Percentiles rank a stretch among this genome's conserved stretches.
These are phyloP conservation scores for Drosophila pallidifrons DNA, from an alignment of 1,140 invertebrate genomes.

Conservation along the genomic window DNA sequence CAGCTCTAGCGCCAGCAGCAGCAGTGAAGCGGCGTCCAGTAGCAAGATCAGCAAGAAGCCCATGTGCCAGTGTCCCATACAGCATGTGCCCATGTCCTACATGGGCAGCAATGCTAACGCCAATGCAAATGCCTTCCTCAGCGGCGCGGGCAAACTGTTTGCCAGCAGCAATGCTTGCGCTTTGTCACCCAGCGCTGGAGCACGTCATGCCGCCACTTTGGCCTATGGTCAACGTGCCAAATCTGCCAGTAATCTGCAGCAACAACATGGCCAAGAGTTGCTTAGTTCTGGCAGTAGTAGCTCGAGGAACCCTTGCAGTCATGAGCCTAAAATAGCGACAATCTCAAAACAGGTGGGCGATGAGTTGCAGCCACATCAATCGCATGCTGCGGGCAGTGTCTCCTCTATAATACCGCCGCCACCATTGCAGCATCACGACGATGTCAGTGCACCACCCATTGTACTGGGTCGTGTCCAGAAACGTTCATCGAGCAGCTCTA, in stretches of 20 bases:
- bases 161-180: constrained; percentile 54
- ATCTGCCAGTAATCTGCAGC: constrained; percentile 67
- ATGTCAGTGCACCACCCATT: constrained; percentile 70
- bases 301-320: constrained; percentile 47
- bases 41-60: constrained; percentile 74
- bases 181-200: constrained; percentile 46
- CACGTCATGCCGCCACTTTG: constrained; percentile 54
- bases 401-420: constrained; percentile 67
- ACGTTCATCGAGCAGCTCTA: constrained; percentile 51
- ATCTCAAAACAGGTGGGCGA: constrained; percentile 84
- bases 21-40: constrained; percentile 34
- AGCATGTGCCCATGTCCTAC: constrained; percentile 85
- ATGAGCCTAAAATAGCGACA: constrained; percentile 79
- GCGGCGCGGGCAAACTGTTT: constrained; percentile 68
- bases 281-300: constrained; percentile 34
- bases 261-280: constrained; percentile 59
- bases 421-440: constrained; percentile 70
- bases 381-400: constrained; percentile 43
- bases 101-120: constrained; percentile 81
- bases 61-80: constrained; percentile 84
- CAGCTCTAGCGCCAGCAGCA: constrained; percentile 43
- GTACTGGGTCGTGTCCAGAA: constrained; percentile 77
- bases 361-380: constrained; percentile 52
- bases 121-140: constrained; percentile 69
- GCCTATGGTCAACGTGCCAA: constrained; percentile 67